Evolutionary conservation across 1,140 invertebrate genomes (phyloP), one percentile per base, ranked within the genome.

Genomic region (Archegozetes longisetosus): DNA sequence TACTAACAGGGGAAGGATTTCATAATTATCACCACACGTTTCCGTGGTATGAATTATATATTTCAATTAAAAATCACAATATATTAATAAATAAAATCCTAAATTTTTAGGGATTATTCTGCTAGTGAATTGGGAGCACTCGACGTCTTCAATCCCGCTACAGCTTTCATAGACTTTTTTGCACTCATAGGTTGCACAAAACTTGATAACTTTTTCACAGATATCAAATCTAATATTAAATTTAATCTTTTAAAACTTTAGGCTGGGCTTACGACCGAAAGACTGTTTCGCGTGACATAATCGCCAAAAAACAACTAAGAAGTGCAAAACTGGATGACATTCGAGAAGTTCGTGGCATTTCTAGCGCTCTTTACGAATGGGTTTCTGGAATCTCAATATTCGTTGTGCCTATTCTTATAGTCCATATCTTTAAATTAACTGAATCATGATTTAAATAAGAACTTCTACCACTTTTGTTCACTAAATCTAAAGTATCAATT

Each of bases 21-120:
- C 50, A 52, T 28, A 52, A 52, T n/a, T 52, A 52, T 28, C 50
- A 52, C 20, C 50, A 52, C 50, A 52, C 50, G 23, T 52, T 9
- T 9, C 6, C 4, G 20, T 9, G 4, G 4, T 40, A 40, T 40
- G 32, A 40, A 40, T 9, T 9, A 9, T 40, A 9, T 17, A 40
- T 40, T 9, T 9, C 17, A 40, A 17, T 40, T 40, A 40, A 40
- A 40, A 9, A 9, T 6, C 17, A 17, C 6, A 40, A 40, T 9
- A 40, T 40, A 40, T 6, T 40, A 40, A 9, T 40, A 17, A 40
- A 40, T 40, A 40, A 9, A 9, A 40, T 9, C 6, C 17, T 40
- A 40, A 40, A 40, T 40, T 40, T 9, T 40, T 40, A 40, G 32
- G 32, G 50, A 52, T n/a, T 52, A 52, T n/a, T 52, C 50, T 6